Conservation (phyloP, 2,113 vertebrate species). For the Triplophysa dalaica region DNA sequence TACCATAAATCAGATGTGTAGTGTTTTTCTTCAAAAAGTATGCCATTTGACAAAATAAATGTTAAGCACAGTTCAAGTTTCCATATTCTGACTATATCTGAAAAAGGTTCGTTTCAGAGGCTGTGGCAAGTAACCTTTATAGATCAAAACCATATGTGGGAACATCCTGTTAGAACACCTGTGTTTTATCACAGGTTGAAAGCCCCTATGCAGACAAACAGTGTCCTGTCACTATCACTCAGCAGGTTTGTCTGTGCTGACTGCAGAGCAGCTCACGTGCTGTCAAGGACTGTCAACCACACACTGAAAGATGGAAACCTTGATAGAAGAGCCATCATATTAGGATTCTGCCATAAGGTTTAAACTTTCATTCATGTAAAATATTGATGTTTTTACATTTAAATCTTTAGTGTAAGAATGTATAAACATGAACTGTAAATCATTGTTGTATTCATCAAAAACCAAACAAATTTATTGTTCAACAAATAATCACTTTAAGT, state of each 20-base stretch:
- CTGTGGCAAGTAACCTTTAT: neutral
- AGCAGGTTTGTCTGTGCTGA: conserved; percentile 21
- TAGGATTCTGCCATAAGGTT: neutral
- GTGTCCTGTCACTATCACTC: conserved; percentile 22
- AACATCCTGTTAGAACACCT: conserved; percentile 1
- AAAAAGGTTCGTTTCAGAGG: neutral
- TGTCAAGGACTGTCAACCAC: neutral
- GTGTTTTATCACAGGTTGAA: conserved; percentile 22
- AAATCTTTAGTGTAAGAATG: too few relatives aligned
- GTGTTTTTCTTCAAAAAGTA: neutral
- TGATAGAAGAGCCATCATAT: neutral
- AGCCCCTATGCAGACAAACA: conserved; percentile 3
- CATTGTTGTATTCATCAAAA: neutral
- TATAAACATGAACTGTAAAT: neutral
- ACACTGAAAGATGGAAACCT: neutral
- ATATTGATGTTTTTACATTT: too few relatives aligned
- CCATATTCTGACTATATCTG: neutral
- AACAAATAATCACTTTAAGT: neutral
- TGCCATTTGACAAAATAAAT: neutral
- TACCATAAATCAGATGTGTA: conserved; percentile 14
- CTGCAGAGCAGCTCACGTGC: neutral
- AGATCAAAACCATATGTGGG: neutral
- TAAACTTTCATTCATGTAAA: neutral
- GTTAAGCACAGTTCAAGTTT: neutral
- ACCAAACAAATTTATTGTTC: neutral